These are phyloP conservation scores for Orthosia gothica DNA, from an alignment of 2,888 invertebrate genomes.

Conservation along the genomic window DNA sequence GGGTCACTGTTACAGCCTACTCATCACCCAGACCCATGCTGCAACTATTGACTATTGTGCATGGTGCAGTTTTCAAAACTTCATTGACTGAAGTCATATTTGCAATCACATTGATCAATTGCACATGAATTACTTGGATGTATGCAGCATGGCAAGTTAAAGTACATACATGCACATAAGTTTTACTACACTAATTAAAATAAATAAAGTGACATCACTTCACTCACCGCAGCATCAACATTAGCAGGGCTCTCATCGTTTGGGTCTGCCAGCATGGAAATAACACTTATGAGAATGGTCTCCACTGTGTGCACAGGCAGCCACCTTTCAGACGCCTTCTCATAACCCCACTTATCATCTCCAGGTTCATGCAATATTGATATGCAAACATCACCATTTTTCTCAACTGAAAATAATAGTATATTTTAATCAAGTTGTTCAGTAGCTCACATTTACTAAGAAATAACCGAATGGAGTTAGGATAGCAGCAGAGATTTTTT, in stretches of 20 bases:
- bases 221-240: slow-evolving; percentile 99
- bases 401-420: slow-evolving; percentile 94
- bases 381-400: slow-evolving; percentile 99
- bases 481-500: not conserved
- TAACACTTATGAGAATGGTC: slow-evolving; percentile 99
- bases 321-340: slow-evolving; percentile 99
- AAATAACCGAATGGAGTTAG: not conserved
- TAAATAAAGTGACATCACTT: slow-evolving; percentile 46
- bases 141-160: not conserved
- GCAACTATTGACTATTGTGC: not conserved
- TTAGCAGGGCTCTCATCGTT: slow-evolving; percentile 99
- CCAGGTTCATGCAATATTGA: slow-evolving; percentile 99
- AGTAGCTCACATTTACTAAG: not conserved
- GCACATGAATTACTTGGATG: slow-evolving; percentile 1
- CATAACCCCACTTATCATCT: slow-evolving; percentile 99
- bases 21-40: not conserved
- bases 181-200: slow-evolving; percentile 28
- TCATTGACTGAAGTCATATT: not conserved
- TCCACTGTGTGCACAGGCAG: slow-evolving; percentile 99
- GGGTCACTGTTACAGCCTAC: not conserved
- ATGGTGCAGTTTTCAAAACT: not conserved
- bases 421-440: not conserved
- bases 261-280: slow-evolving; percentile 99
- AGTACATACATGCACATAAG: slow-evolving; percentile 7
- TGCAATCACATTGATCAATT: not conserved